Evolutionary conservation across 2,113 vertebrate genomes (phyloP).

Genomic region (Corapipo altera): DNA sequence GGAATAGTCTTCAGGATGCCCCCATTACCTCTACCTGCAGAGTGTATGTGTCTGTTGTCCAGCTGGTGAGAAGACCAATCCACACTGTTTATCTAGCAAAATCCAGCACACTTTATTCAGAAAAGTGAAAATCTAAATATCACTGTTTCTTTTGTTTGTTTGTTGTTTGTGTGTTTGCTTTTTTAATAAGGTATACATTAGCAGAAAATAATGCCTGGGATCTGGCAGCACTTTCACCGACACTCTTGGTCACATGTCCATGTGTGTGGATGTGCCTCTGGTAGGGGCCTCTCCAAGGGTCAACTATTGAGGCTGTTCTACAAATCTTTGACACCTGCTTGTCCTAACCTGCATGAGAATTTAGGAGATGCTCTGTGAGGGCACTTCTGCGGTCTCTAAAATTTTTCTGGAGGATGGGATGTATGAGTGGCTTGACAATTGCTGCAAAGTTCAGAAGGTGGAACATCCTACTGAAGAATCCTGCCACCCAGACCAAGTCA

Average conservation of each 20-base stretch:
- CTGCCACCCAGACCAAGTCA: neutral
- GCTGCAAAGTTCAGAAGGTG: neutral
- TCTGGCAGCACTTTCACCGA: neutral
- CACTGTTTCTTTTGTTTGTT: neutral
- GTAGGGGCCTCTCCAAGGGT: neutral
- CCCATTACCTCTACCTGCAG: neutral
- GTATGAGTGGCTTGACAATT: neutral
- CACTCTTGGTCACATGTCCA: fast-evolving
- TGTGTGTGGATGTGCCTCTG: neutral
- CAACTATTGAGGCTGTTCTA: neutral
- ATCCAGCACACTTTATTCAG: neutral
- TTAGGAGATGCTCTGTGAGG: neutral
- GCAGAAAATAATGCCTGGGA: neutral
- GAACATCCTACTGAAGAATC: neutral
- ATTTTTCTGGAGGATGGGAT: neutral
- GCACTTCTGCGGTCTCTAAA: neutral
- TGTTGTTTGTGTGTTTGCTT: neutral
- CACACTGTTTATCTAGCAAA: neutral
- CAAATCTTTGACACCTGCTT: neutral
- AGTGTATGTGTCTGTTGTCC: neutral
- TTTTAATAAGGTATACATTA: neutral
- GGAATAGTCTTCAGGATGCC: neutral
- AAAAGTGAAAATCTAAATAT: neutral
- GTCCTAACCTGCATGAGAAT: neutral
- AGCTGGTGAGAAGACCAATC: neutral